Base-by-base conservation (phyloP, 2,888 invertebrate genomes). In the Beris chalybata region DNA sequence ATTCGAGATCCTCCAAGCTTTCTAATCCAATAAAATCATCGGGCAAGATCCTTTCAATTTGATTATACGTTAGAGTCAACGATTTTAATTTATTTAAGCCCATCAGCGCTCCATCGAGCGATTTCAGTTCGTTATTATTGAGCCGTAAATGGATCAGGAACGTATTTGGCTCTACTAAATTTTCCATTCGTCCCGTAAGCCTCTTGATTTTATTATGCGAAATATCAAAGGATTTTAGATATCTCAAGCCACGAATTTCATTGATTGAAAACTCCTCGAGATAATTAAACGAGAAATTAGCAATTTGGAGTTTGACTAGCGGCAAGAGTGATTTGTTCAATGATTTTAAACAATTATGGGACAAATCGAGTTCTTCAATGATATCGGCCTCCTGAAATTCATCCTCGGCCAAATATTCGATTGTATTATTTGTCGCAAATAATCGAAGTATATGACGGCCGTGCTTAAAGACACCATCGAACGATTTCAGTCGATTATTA, bases 21-120 rank as follows among this genome's bases (percentile, higher is more conserved):
- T 90, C 90, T 72, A 93, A 81, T 30, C 92, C 92, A 65, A 89
- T 88, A 56, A 93, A 84, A 76, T 92, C 92, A 64, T 90, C 90
- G 0, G 90, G 89, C 1, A 88, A 85, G 73, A 93, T 88, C 69
- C 86, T 85, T 70, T 87, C 87, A 29, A 93, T 81, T 68, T 85
- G 85, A 76, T 93, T 93, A 75, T 89, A 86, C 72, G 91, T 90
- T 65, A 93, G 79, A 77, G 90, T 90, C 9, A 93, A 81, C 69
- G 87, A 84, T 65, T 89, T 81, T 11, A 93, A 83, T 70, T 89
- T 89, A 68, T 87, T 88, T 61, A 93, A 83, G 0, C 91, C 91
- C 76, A 89, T 87, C 67, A 93, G 77, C 1, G 91, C 90, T 1
- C 91, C 90, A 69, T 90, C 90, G 64, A 93, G 79, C 38, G 84